These are phyloP conservation scores for Anthophora plumipes DNA, from an alignment of 2,888 invertebrate genomes.

Conservation along the genomic window DNA sequence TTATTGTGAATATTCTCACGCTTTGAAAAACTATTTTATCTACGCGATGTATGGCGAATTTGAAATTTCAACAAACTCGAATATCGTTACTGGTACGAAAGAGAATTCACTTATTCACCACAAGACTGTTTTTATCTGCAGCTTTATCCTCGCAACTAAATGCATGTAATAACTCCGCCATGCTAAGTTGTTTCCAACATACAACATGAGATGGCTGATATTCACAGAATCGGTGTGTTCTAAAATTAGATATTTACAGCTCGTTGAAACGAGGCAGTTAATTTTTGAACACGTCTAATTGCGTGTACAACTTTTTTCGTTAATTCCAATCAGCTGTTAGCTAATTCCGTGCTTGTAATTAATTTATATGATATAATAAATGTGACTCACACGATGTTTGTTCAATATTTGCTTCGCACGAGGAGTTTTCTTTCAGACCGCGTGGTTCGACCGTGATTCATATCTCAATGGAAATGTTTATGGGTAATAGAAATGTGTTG, in stretches of 20 bases:
- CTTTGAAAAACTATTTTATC: background rate
- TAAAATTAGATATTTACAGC: background rate
- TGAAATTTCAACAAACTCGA: constrained; percentile 10
- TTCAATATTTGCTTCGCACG: no score
- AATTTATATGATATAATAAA: no score
- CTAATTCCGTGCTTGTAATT: no score
- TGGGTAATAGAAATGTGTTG: no score
- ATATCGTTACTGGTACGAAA: constrained; percentile 16
- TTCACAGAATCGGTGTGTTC: constrained; percentile 23
- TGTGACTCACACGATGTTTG: no score
- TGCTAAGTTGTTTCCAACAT: constrained; percentile 35
- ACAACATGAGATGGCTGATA: constrained; percentile 32
- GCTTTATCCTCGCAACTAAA: constrained; percentile 21
- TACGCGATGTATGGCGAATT: constrained; percentile 8
- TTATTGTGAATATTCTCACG: background rate
- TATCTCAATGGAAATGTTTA: no score
- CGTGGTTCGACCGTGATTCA: no score
- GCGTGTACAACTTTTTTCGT: no score
- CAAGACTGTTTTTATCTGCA: constrained; percentile 18
- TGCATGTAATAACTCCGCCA: constrained; percentile 42
- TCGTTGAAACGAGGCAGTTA: background rate
- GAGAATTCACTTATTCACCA: constrained; percentile 31
- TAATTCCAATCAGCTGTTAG: no score
- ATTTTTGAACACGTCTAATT: background rate
- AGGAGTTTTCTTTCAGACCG: no score